phyloP scores from a whole-genome alignment of 2,888 invertebrate genomes.

The Lasioglossum malachurum region DNA sequence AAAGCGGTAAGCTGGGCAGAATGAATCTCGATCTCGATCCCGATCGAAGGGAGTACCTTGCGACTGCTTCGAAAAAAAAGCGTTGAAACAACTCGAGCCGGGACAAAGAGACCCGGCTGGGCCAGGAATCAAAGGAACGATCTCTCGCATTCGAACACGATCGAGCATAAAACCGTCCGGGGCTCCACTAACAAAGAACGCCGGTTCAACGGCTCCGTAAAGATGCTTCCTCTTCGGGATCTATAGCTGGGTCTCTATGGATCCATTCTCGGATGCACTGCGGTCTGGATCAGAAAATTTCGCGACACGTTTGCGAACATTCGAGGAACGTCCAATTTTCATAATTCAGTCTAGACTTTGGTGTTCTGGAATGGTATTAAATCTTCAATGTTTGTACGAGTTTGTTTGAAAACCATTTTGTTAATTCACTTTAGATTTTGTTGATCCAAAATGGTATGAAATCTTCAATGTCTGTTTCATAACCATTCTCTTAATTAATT shows the following conservation, averaged over 20 bases:
- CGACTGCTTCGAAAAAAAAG: not conserved
- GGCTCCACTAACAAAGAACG: slow-evolving; percentile 56
- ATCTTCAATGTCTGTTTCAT: too few species aligned
- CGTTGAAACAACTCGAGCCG: slow-evolving; percentile 25
- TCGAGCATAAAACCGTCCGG: slow-evolving; percentile 50
- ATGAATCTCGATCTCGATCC: slow-evolving; percentile 2
- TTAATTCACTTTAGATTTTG: too few species aligned
- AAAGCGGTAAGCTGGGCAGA: slow-evolving; percentile 76
- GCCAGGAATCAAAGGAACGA: slow-evolving; percentile 46
- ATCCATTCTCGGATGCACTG: not conserved
- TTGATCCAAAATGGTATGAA: too few species aligned
- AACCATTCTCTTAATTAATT: not conserved
- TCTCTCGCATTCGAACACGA: slow-evolving; percentile 50
- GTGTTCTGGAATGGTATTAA: too few species aligned
- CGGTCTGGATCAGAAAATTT: not conserved
- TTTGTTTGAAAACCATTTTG: not conserved
- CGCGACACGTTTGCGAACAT: not conserved
- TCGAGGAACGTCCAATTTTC: not conserved
- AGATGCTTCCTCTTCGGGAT: slow-evolving; percentile 24
- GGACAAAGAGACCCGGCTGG: not conserved
- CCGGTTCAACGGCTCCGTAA: slow-evolving; percentile 61
- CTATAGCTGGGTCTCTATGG: not conserved
- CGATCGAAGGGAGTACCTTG: not conserved
- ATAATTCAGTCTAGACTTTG: not conserved
- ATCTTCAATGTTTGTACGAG: too few species aligned